phyloP scores from a whole-genome alignment of 2,797 vertebrate species.

The Sardinella longiceps region DNA sequence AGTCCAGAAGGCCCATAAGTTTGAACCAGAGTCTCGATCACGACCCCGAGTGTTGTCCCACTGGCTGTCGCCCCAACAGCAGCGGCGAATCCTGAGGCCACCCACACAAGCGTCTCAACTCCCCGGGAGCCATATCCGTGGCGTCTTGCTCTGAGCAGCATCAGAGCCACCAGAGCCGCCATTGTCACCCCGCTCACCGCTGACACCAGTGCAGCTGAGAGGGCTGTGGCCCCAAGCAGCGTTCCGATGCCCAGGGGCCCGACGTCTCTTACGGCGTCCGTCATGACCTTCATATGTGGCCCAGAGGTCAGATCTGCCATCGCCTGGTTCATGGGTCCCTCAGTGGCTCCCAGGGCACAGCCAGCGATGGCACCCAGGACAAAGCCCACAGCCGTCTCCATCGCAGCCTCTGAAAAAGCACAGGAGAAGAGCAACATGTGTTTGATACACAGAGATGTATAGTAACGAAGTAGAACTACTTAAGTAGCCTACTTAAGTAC shows the following conservation, averaged over 20 bases:
- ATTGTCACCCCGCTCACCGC: conserved; percentile 65
- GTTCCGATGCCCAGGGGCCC: conserved; percentile 70
- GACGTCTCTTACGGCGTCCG: conserved; percentile 61
- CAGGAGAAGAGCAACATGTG: neutral
- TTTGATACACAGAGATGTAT: too few species aligned
- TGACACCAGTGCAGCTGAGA: conserved; percentile 67
- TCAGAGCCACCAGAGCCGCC: conserved; percentile 57
- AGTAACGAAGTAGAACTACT: too few species aligned
- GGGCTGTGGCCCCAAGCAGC: conserved; percentile 67
- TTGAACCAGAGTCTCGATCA: conserved; percentile 61
- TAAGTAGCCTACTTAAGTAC: too few species aligned
- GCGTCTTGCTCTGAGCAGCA: conserved; percentile 52
- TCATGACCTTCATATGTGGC: conserved; percentile 57
- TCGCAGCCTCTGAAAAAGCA: conserved; percentile 51
- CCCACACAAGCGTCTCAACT: conserved; percentile 55
- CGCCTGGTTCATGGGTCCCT: conserved; percentile 61
- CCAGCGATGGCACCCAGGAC: conserved; percentile 67
- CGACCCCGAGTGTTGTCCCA: conserved; percentile 60
- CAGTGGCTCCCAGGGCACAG: conserved; percentile 66
- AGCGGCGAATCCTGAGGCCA: conserved; percentile 58
- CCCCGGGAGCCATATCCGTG: neutral
- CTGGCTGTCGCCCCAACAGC: conserved; percentile 61
- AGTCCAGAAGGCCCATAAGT: conserved; percentile 61
- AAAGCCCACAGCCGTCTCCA: conserved; percentile 62
- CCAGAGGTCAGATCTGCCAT: conserved; percentile 57